Percentiles rank a stretch among this genome's conserved stretches.
Conservation (phyloP, 30 jellyfish, hydroid and myxozoan species). For the Morbakka virulenta region DNA sequence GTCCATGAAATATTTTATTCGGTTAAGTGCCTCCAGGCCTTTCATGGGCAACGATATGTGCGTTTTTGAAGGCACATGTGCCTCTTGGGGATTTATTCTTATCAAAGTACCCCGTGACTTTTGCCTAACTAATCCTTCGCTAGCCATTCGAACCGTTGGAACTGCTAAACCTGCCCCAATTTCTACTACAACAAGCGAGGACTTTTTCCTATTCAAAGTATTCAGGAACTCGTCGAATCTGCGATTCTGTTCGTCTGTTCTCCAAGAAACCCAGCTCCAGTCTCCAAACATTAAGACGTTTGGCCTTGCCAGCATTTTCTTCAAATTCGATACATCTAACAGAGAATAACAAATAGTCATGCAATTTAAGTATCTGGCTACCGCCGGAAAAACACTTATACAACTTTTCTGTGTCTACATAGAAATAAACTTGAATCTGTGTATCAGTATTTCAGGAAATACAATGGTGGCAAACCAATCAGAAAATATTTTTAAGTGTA, state of each 20-base stretch:
- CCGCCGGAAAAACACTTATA: too few species aligned
- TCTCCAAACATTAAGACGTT: conserved; percentile 73
- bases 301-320: conserved; percentile 58
- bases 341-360: not conserved
- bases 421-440: too few species aligned
- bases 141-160: conserved; percentile 64
- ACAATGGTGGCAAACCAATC: too few species aligned
- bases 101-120: conserved; percentile 14
- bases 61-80: conserved; percentile 31
- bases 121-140: conserved; percentile 38
- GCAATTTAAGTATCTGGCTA: too few species aligned
- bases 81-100: conserved; percentile 74
- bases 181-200: conserved; percentile 61
- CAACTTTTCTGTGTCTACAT: too few species aligned
- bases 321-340: conserved; percentile 18
- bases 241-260: conserved; percentile 30
- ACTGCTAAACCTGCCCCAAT: conserved; percentile 81
- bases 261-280: conserved; percentile 30
- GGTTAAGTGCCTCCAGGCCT: conserved; percentile 79
- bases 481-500: too few species aligned
- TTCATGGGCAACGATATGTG: conserved; percentile 45
- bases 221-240: conserved; percentile 17
- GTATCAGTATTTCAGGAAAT: too few species aligned
- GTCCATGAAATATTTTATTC: too few species aligned
- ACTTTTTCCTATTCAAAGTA: not conserved